Conservation (phyloP, 2,797 vertebrate genomes). For the Enteromius argenteus region DNA sequence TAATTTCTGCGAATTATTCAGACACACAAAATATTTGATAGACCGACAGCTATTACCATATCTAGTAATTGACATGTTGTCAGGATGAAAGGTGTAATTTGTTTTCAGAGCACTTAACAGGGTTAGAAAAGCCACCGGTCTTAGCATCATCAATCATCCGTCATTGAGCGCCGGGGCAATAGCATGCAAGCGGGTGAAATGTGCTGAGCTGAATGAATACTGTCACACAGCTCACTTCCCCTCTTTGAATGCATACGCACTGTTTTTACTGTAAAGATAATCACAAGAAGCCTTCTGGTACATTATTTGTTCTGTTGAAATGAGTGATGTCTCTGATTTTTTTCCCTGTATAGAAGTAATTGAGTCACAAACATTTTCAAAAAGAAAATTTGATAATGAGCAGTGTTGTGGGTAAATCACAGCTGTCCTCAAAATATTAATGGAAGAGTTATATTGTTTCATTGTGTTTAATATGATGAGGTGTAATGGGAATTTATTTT, state of each 20-base stretch:
- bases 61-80: slow-evolving; percentile 81
- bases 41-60: slow-evolving; percentile 82
- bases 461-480: background rate
- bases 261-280: slow-evolving; percentile 75
- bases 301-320: slow-evolving; percentile 67
- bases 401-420: background rate
- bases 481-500: background rate
- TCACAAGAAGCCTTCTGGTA: slow-evolving; percentile 69
- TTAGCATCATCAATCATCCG: slow-evolving; percentile 84
- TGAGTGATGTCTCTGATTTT: slow-evolving; percentile 57
- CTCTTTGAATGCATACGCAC: slow-evolving; percentile 61
- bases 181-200: slow-evolving; percentile 78
- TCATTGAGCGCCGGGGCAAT: slow-evolving; percentile 78
- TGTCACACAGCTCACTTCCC: slow-evolving; percentile 69
- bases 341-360: slow-evolving; percentile 51
- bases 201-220: slow-evolving; percentile 72
- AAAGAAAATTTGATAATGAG: slow-evolving; percentile 29
- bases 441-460: background rate
- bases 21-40: slow-evolving; percentile 83
- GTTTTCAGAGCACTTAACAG: slow-evolving; percentile 82
- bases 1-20: slow-evolving; percentile 83
- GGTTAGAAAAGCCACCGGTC: slow-evolving; percentile 79
- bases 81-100: slow-evolving; percentile 86
- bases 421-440: background rate
- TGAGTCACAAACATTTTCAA: slow-evolving; percentile 56